Percentiles rank a stretch among this genome's conserved stretches.
Evolutionary conservation across 2,113 vertebrate genomes (phyloP).

Genomic region (crab-eating macaque (Macaca fascicularis)): DNA sequence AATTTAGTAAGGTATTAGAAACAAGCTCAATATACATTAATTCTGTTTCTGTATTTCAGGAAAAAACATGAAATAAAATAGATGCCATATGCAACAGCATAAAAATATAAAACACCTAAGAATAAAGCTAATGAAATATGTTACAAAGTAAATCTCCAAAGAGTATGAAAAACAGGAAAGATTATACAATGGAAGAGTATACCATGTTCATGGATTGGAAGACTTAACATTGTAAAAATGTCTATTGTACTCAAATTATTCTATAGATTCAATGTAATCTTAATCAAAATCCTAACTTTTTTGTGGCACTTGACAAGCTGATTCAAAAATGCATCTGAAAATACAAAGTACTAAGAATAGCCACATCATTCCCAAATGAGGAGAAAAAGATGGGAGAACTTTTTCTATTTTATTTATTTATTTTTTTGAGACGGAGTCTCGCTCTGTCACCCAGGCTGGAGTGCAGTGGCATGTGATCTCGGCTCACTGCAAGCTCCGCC

Average conservation of each 20-base stretch:
- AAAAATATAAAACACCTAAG: not conserved
- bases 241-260: not conserved
- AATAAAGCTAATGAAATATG: not conserved
- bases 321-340: not conserved
- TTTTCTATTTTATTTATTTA: too few species aligned
- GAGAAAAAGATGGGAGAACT: not conserved
- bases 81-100: not conserved
- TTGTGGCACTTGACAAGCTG: not conserved
- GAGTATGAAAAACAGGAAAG: not conserved
- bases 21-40: not conserved
- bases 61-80: not conserved
- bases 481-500: too few species aligned
- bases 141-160: not conserved
- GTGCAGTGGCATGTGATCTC: too few species aligned
- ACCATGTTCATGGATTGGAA: not conserved
- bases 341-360: not conserved
- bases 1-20: slow-evolving; percentile 6
- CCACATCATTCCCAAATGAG: not conserved
- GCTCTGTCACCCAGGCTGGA: too few species aligned
- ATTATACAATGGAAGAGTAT: not conserved
- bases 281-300: not conserved
- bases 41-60: not conserved
- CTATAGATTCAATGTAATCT: not conserved
- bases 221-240: not conserved
- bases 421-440: too few species aligned